phyloP scores from a whole-genome alignment of 2,797 vertebrate species.

The Amblyraja radiata region DNA sequence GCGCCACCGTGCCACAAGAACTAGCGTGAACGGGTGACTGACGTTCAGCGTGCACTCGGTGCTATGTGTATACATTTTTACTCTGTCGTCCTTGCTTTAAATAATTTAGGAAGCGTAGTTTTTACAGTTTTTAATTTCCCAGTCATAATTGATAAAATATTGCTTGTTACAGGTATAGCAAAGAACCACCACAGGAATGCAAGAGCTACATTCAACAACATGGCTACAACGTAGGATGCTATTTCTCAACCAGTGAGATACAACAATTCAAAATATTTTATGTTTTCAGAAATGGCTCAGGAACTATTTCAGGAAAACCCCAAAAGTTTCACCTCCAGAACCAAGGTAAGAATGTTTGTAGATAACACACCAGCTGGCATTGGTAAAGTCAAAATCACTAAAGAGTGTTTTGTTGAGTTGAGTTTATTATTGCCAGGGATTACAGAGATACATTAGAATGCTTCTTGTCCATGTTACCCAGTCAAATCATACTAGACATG shows the following conservation, averaged over 20 bases:
- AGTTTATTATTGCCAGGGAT: too few species aligned
- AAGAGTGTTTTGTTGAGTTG: too few species aligned
- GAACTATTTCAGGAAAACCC: accelerated
- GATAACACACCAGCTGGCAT: too few species aligned
- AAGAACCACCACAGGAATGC: conserved; percentile 41
- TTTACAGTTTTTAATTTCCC: not conserved
- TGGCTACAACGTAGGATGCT: conserved; percentile 47
- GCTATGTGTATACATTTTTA: too few species aligned
- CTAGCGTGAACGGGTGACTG: too few species aligned
- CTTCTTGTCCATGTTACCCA: too few species aligned
- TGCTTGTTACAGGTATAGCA: not conserved
- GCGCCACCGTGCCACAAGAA: too few species aligned
- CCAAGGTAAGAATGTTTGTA: conserved; percentile 1
- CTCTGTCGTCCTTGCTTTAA: too few species aligned
- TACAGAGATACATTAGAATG: too few species aligned
- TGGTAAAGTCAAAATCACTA: accelerated
- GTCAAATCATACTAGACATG: too few species aligned
- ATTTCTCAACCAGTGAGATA: accelerated
- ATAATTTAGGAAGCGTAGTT: too few species aligned
- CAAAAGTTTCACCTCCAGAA: accelerated
- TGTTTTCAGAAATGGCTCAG: not conserved
- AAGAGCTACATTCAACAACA: conserved; percentile 47
- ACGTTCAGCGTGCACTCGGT: too few species aligned
- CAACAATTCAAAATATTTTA: accelerated
- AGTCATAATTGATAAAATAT: not conserved